Evolutionary conservation across 1,140 invertebrate species (phyloP), one percentile per base, ranked within the genome.

Genomic region (Coenobita brevimanus): DNA sequence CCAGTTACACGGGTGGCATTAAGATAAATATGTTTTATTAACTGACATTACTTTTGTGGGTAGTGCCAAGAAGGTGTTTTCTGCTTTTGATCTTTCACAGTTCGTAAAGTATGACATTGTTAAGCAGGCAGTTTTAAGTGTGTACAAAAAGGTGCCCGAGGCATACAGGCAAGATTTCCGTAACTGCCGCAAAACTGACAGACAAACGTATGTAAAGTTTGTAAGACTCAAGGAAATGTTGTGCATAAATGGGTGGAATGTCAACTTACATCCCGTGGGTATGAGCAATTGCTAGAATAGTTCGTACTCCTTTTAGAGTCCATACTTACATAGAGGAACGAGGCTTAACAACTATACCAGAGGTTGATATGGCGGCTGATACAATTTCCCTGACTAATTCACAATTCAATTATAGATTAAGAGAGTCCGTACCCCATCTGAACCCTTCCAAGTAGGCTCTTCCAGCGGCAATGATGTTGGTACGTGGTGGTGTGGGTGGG

Each of bases 61-160:
- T n/a, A 41, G 33, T 3, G 41, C 36, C n/a, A 13, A 43, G 21
- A 30, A 46, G 21, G 41, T 43, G 6, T 46, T 78, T 78, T 78
- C 75, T 46, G 36, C 41, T 2, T 13, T 78, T 46, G 69, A 73
- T 41, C 27, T 4, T n/a, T 3, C 36, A 3, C 69, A 36, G 24
- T n/a, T 41, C n/a, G n/a, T 36, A n/a, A 36, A 73, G 21, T 33
- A 73, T 33, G 21, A 73, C 3, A 21, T 30, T 8, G 69, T 73
- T 2, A 73, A 73, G 36, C 6, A n/a, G 6, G 69, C 69, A 21
- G 21, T 73, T 30, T 33, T 73, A 36, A 73, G 36, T 73, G 69
- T 73, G 36, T 73, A 73, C 21, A 73, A 73, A 73, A 43, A 46
- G 75, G 75, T 78, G 21, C 75, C 75, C 6, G 41, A 78, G 24